phyloP scores from a whole-genome alignment of 2,797 vertebrate genomes.

The Crypturellus tataupa region DNA sequence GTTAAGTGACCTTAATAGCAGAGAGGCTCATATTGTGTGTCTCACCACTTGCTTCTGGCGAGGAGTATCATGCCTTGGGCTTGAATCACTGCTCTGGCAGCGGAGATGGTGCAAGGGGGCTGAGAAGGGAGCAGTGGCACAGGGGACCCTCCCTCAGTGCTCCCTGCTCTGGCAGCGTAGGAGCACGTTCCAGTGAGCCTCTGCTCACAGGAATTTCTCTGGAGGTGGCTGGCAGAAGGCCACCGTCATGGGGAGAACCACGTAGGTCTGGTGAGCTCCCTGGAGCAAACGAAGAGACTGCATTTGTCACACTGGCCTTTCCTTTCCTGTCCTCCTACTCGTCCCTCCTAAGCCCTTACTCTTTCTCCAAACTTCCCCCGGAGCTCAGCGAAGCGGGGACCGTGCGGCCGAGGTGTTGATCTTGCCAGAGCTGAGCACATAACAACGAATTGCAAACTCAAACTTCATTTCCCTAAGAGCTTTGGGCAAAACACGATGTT shows the following conservation, averaged over 20 bases:
- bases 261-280: background rate
- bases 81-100: background rate
- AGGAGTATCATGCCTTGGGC: fast-evolving
- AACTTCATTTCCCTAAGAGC: background rate
- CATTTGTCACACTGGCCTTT: background rate
- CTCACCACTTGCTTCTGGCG: fast-evolving
- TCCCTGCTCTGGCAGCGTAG: background rate
- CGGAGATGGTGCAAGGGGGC: background rate
- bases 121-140: background rate
- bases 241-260: background rate
- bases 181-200: fast-evolving
- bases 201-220: background rate
- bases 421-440: background rate
- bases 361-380: background rate
- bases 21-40: background rate
- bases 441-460: background rate
- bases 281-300: background rate
- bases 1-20: background rate
- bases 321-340: background rate
- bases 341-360: background rate
- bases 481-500: constrained; percentile 10
- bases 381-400: background rate
- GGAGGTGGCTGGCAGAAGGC: background rate
- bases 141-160: fast-evolving
- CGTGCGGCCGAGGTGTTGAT: background rate